Base-by-base conservation (phyloP, 1,140 invertebrate species). In the Drosophila equinoxialis region DNA sequence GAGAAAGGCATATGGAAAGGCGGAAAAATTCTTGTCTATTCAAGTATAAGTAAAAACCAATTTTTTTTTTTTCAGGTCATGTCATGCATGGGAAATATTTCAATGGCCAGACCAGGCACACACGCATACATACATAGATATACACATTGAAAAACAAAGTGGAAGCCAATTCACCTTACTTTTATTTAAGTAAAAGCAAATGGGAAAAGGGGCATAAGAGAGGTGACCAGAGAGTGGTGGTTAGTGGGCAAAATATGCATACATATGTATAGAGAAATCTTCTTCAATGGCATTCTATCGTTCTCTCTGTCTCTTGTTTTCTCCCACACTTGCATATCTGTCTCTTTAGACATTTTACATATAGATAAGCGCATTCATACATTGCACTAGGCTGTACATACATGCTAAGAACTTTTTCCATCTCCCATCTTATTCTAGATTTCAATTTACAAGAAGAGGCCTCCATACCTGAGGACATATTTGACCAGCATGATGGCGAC, bases 381-480 rank as follows among this genome's bases (percentile, higher is more conserved):
- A 66, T 57, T 42, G 66, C 54, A 59, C 71, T 51, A 35, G 3
- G 30, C 35, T 20, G 59, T 13, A 39, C 11, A 39, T 39, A 39
- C 37, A 20, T 51, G 17, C 30, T 41, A 20, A 39, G 13, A 35
- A 59, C 57, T 59, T 33, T 20, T 17, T 6, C 48, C 48, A 3
- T 70, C 33, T 58, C 62, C 14, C 51, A 42, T 14, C 37, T 67
- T 74, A 55, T 65, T 60, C 20, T 65, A 91, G 89, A 91, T 85
- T 91, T 91, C 83, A 91, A 91, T 90, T 89, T 91, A 68, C 81
- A 91, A 83, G 87, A 81, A 55, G 89, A 91, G 72, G 79, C 89
- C 65, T 82, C 68, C 70, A 91, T 91, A 80, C 89, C 89, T 57
- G 89, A 90, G 89, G 89, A 91, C 77, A 91, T 91, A 74, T 89